Evolutionary conservation across 1,140 invertebrate genomes (phyloP), one percentile per base, ranked within the genome.

Genomic region (Euwallacea fornicatus): DNA sequence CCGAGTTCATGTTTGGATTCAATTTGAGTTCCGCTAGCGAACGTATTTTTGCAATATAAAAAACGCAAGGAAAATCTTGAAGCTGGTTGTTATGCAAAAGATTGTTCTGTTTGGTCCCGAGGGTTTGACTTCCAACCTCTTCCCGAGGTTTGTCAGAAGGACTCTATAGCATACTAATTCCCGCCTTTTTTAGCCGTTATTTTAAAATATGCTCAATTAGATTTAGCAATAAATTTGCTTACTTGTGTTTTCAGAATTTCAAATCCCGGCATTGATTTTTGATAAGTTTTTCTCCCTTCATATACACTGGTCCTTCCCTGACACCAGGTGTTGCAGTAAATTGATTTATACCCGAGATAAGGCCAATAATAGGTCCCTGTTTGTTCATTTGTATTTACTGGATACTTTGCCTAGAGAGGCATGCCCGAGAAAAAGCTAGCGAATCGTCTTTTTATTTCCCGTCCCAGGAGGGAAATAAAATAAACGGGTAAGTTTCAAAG

Each of bases 101-200:
- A 76, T 78, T 78, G 73, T 74, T 73, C 73, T 60, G 44, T 74
- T 67, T 66, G 56, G 58, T 75, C 74, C 69, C 75, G 63, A 16
- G 75, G 75, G 66, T 55, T 74, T 74, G 75, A 78, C 76, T 75
- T 76, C 75, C 76, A 73, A 33, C 21, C 21, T 76, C 75, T 70
- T 75, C 61, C 75, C 74, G 66, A 74, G 76, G 73, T 76, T 75
- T 73, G 73, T 73, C 73, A 70, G 54, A 21, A 55, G 60, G 44
- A 56, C 69, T 68, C 68, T 70, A 56, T 60, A 70, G 76, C 76
- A 77, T 77, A 77, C 76, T 76, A 76, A 77, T 77, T 71, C 63
- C 68, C 43, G 62, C 59, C 73, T 75, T 77, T 77, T 77, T 71
- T 74, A 74, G 71, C 71, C 73, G 73, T 74, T 71, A 74, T 74